Percentiles rank a stretch among this genome's conserved stretches.
Evolutionary conservation across 2,113 vertebrate genomes (phyloP).

Genomic region (Dicentrarchus labrax): DNA sequence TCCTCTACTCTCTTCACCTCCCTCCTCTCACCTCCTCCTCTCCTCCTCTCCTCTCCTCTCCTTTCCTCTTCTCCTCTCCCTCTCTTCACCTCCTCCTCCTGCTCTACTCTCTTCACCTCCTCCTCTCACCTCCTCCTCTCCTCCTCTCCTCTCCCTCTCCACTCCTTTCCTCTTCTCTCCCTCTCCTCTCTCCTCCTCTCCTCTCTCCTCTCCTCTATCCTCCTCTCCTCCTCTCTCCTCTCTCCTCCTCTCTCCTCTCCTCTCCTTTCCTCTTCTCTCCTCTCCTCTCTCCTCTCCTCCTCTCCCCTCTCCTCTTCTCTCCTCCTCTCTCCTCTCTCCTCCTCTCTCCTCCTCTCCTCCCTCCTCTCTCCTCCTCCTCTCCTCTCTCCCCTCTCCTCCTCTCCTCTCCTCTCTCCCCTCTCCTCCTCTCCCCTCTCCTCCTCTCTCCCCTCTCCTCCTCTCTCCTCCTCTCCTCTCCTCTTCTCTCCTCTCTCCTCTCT

Average conservation of each 20-base stretch:
- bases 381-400: background rate
- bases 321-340: background rate
- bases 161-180: background rate
- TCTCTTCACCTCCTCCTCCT: background rate
- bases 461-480: background rate
- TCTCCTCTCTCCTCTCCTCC: background rate
- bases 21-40: background rate
- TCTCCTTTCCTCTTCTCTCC: background rate
- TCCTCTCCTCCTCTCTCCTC: background rate
- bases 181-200: background rate
- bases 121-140: constrained; percentile 20
- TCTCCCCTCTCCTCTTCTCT: background rate
- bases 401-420: background rate
- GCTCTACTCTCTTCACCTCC: background rate
- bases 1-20: too few species aligned
- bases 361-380: constrained; percentile 23
- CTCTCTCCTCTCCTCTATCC: background rate
- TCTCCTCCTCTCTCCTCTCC: background rate
- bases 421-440: background rate
- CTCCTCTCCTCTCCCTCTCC: background rate
- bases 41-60: background rate
- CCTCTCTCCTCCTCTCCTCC: background rate
- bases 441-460: too few species aligned
- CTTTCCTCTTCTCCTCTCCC: too few species aligned
- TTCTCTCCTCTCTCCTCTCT: background rate